phyloP scores from a whole-genome alignment of 2,113 vertebrate species.

The Setophaga petechia region DNA sequence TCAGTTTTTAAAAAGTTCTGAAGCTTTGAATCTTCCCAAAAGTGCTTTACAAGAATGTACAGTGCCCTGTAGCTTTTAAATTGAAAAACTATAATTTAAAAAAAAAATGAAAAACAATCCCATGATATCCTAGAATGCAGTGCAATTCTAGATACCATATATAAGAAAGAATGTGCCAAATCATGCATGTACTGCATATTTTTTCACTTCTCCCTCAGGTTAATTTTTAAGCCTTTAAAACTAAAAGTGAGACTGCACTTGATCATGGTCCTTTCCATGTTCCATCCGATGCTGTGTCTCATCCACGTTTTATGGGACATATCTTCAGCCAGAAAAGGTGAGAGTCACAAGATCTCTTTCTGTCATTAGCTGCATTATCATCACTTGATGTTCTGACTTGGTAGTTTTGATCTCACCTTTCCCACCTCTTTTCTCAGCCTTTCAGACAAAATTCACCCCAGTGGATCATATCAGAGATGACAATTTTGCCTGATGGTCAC shows the following conservation, averaged over 20 bases:
- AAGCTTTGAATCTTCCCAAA: constrained; percentile 12
- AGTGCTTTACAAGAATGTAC: background rate
- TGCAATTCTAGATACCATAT: background rate
- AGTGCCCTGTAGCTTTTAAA: background rate
- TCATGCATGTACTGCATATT: background rate
- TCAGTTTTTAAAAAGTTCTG: background rate
- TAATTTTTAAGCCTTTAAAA: background rate
- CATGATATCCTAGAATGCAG: background rate
- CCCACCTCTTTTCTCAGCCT: background rate
- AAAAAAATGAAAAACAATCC: background rate
- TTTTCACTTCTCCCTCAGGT: background rate
- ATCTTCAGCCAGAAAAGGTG: background rate
- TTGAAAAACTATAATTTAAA: background rate
- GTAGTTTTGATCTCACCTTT: background rate
- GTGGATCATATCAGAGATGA: background rate
- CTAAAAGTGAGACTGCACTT: background rate
- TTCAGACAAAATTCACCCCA: background rate
- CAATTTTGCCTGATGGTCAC: background rate
- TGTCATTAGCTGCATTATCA: background rate
- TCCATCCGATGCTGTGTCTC: background rate
- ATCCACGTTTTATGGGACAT: background rate
- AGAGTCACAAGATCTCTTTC: background rate
- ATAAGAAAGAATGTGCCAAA: background rate
- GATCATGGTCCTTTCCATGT: background rate
- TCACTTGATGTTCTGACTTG: background rate